Evolutionary conservation across 2,113 vertebrate genomes (phyloP).

Genomic region (Osmerus mordax): DNA sequence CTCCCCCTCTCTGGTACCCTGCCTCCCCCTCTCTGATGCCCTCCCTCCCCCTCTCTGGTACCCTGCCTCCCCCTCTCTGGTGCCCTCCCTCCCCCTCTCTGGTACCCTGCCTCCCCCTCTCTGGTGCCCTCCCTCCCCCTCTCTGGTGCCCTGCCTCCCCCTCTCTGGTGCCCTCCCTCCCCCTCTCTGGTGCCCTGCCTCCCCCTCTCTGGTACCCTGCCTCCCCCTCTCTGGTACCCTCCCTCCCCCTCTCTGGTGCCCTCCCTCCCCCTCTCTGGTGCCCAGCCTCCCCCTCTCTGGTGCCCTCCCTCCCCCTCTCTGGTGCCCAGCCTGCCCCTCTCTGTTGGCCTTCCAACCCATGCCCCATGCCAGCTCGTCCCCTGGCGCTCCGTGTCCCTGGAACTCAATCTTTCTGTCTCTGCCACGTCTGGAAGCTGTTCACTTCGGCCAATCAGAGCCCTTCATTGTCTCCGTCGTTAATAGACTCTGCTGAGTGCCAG

Average conservation of each 20-base stretch:
- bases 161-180: too few species aligned
- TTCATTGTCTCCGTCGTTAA: neutral
- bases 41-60: neutral
- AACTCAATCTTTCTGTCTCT: neutral
- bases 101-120: too few species aligned
- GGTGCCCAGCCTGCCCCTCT: neutral
- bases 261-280: neutral
- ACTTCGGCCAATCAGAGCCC: neutral
- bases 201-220: too few species aligned
- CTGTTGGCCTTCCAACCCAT: slow-evolving; percentile 22
- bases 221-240: too few species aligned
- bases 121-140: too few species aligned
- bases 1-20: neutral
- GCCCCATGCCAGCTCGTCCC: slow-evolving; percentile 17
- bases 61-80: too few species aligned
- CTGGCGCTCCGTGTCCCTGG: slow-evolving; percentile 14
- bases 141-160: too few species aligned
- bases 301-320: neutral
- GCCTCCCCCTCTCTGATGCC: neutral
- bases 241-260: too few species aligned
- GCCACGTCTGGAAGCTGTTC: neutral
- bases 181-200: too few species aligned
- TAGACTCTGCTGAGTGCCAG: neutral
- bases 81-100: too few species aligned
- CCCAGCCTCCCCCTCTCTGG: neutral